Conservation (phyloP, 2,797 vertebrate species). For the Chelonia mydas region DNA sequence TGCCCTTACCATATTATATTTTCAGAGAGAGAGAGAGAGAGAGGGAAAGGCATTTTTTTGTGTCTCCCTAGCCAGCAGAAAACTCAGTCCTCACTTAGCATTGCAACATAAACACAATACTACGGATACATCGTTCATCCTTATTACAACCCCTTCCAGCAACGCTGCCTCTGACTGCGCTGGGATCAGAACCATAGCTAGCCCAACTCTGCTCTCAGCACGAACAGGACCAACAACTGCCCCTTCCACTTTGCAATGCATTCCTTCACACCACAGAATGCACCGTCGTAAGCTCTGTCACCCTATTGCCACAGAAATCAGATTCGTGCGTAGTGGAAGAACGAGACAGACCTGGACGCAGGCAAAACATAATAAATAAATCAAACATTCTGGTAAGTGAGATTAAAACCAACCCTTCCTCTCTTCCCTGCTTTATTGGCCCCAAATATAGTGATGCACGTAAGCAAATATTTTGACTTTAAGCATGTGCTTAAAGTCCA, state of each 20-base stretch:
- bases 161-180: fast-evolving
- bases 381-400: constrained; percentile 9
- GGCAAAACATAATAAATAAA: constrained; percentile 36
- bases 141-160: not conserved
- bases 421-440: not conserved
- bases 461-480: constrained; percentile 34
- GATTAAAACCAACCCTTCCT: constrained; percentile 11
- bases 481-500: constrained; percentile 17
- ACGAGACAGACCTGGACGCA: not conserved
- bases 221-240: not conserved
- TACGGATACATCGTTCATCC: not conserved
- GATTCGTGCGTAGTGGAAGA: not conserved
- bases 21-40: not conserved
- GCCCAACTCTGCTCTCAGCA: not conserved
- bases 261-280: not conserved
- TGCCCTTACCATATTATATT: not conserved
- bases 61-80: not conserved
- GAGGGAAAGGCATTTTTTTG: not conserved
- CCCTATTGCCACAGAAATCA: not conserved
- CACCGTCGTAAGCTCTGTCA: not conserved
- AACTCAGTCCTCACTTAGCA: not conserved
- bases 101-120: not conserved
- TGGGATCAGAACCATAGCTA: not conserved
- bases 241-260: not conserved
- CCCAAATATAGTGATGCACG: not conserved